Base-by-base conservation (phyloP, 2,797 vertebrate species). In the Synanceia verrucosa region DNA sequence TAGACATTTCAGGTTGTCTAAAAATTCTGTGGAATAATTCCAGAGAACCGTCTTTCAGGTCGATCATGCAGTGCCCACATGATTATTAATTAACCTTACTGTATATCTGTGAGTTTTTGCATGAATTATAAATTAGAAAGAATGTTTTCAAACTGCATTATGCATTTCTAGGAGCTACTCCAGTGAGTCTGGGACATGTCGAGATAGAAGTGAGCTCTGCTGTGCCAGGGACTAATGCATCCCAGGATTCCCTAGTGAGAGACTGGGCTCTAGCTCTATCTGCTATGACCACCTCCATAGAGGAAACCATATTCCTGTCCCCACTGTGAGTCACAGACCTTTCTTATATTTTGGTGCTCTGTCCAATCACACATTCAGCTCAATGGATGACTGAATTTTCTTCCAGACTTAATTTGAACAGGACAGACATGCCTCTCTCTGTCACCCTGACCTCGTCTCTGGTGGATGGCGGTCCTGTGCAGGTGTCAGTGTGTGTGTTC, bases 281-380 rank as follows among this genome's bases (percentile, higher is more conserved):
- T 39, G 23, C 73, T 70, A 18, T 23, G 4, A 56, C 43, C 48
- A 21, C 58, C 48, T 82, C 76, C 55, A 43, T 57, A 7, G 91
- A 94, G 70, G 79, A 94, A 73, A 91, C 90, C 26, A 55, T 95
- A 65, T 94, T 94, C 59, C 90, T 95, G 21, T 92, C 93, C 19
- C 93, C 93, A 11, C 78, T 93, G 94, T 95, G 82, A 92, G 94
- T 92, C 24, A 33, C 3, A 0, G 8, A 9, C 56, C 52, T 37
- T 50, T 36, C 31, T 43, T 44, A 12, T 5, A 36, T 9, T 3
- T 58, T 31, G 1, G 1, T 47, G 12, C 33, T 55, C 34, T 10
- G 9, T 41, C 19, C 5, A 13, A 53, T 63, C 63, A 31, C 16
- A 23, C 7, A 9, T 23, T 76, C 41, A n/a, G 18, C 53, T 44